Evolutionary conservation across 37 sponge, comb jelly and placozoan species (phyloP).

Genomic region (Lycopodina hypogea): DNA sequence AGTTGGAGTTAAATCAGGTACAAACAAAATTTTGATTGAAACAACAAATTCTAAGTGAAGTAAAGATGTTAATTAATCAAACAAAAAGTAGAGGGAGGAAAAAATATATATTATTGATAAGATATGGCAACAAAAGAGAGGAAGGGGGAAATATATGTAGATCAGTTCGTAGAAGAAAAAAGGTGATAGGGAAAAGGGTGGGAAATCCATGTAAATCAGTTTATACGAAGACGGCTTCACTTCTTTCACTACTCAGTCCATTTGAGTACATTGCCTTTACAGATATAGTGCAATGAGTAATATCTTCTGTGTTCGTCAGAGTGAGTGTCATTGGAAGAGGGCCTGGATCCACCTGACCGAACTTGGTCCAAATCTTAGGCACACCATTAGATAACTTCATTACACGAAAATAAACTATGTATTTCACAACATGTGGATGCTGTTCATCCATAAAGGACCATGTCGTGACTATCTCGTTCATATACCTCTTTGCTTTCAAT

Average conservation of each 20-base stretch:
- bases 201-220: neutral
- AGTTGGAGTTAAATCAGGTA: no score
- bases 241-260: constrained; percentile 16
- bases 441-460: neutral
- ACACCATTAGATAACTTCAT: neutral
- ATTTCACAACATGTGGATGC: neutral
- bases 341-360: constrained; percentile 51
- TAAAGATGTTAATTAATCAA: no score
- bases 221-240: neutral
- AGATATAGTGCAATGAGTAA: constrained; percentile 37
- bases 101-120: no score
- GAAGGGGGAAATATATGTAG: no score
- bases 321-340: constrained; percentile 63
- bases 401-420: neutral
- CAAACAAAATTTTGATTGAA: no score
- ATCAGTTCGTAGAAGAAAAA: no score
- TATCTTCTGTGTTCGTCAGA: constrained; percentile 22
- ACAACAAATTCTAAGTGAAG: no score
- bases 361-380: constrained; percentile 10
- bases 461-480: neutral
- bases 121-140: no score
- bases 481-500: neutral
- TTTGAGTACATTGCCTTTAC: constrained; percentile 30
- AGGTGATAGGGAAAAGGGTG: no score
- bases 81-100: no score